phyloP scores from a whole-genome alignment of 2,797 vertebrate genomes.

The Rhabdophis nuchalis region DNA sequence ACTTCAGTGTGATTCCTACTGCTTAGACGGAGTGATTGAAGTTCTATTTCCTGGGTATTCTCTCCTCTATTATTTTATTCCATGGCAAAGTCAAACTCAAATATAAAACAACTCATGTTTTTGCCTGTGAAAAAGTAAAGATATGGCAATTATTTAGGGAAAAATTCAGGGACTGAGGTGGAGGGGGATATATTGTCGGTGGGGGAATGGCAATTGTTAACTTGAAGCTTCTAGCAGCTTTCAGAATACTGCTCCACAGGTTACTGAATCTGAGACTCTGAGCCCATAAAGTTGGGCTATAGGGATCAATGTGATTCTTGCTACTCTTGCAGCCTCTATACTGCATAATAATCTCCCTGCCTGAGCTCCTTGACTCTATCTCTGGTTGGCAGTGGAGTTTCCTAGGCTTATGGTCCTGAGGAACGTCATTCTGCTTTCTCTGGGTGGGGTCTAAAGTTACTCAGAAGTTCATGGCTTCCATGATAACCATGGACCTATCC shows the following conservation, averaged over 20 bases:
- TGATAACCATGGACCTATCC: not conserved
- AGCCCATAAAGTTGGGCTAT: not conserved
- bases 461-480: not conserved
- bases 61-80: accelerated
- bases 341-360: not conserved
- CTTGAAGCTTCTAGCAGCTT: not conserved
- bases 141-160: not conserved
- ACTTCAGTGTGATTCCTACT: not conserved
- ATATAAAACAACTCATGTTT: slow-evolving; percentile 5
- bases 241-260: too few species aligned
- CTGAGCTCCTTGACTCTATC: not conserved
- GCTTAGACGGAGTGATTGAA: not conserved
- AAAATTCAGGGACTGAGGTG: not conserved
- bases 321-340: not conserved
- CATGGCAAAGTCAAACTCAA: not conserved
- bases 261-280: not conserved
- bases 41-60: not conserved
- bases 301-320: not conserved
- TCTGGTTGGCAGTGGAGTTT: not conserved
- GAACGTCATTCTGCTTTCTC: not conserved
- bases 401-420: not conserved
- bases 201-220: not conserved
- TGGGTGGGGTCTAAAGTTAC: not conserved
- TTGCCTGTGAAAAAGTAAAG: slow-evolving; percentile 16
- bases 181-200: not conserved